A percentile compares a stretch with the other conserved stretches of the same genome.
These are phyloP conservation scores for Chlorospingus semifuscus DNA, from an alignment of 2,797 vertebrate species.

Conservation along the genomic window DNA sequence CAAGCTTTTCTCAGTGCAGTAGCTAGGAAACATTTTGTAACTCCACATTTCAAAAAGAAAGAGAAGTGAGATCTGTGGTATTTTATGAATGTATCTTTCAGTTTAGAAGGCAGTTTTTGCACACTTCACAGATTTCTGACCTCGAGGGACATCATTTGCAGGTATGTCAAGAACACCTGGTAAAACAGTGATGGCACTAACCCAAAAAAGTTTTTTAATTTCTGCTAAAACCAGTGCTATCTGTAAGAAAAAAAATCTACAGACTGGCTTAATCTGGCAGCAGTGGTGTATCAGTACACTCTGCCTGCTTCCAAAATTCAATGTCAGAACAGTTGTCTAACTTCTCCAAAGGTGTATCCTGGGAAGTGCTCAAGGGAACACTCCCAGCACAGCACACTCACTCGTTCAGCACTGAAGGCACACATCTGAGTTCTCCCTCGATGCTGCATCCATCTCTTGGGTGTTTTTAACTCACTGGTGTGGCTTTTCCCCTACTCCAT, in stretches of 20 bases:
- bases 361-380: background rate
- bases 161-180: background rate
- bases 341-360: accelerated
- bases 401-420: background rate
- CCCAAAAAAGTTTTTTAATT: background rate
- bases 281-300: background rate
- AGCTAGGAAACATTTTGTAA: background rate
- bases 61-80: background rate
- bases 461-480: accelerated
- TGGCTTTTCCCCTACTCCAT: background rate
- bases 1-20: background rate
- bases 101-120: background rate
- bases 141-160: background rate
- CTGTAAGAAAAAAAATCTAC: background rate
- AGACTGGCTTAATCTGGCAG: background rate
- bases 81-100: background rate
- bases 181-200: background rate
- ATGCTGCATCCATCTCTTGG: background rate
- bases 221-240: background rate
- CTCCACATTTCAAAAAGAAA: background rate
- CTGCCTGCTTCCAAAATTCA: background rate
- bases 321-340: accelerated
- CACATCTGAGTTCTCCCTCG: background rate
- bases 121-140: background rate
- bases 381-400: background rate